These are phyloP conservation scores for Archips crataeganus DNA, from an alignment of 2,888 invertebrate genomes.

Conservation along the genomic window DNA sequence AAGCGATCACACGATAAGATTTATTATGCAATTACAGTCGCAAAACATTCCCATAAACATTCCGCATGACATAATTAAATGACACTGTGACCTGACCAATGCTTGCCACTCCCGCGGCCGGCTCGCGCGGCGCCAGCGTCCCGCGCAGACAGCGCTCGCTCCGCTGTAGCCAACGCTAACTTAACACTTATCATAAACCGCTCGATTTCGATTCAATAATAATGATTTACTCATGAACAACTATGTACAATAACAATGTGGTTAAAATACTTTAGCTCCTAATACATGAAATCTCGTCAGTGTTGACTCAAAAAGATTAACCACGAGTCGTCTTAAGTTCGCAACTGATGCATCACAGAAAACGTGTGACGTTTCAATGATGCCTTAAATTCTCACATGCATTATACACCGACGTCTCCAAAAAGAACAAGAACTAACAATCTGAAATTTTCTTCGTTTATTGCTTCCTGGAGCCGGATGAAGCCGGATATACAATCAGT, in stretches of 20 bases:
- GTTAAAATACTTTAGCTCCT: constrained; percentile 43
- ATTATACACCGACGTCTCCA: constrained; percentile 7
- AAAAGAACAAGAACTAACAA: constrained; percentile 18
- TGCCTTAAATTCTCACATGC: constrained; percentile 3
- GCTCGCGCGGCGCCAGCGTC: constrained; percentile 44
- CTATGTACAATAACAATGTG: constrained; percentile 58
- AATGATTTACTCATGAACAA: constrained; percentile 52
- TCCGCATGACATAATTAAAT: constrained; percentile 52
- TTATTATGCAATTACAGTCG: constrained; percentile 74
- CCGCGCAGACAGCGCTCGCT: constrained; percentile 37
- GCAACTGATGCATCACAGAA: constrained; percentile 11
- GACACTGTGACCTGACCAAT: constrained; percentile 54
- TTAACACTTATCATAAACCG: constrained; percentile 37
- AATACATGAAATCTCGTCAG: constrained; percentile 37
- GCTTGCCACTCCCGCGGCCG: constrained; percentile 48
- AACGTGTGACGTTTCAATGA: constrained; percentile 10
- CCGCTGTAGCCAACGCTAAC: constrained; percentile 34
- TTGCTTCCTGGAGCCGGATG: constrained; percentile 34
- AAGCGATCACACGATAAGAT: constrained; percentile 78
- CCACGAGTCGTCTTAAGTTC: constrained; percentile 14
- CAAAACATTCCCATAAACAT: constrained; percentile 61
- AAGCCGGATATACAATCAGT: constrained; percentile 54
- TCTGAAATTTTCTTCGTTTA: constrained; percentile 21
- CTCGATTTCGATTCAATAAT: constrained; percentile 45
- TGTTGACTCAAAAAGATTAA: constrained; percentile 23